Conservation (phyloP, 2,113 vertebrate species). For the Syngnathoides biaculeatus region DNA sequence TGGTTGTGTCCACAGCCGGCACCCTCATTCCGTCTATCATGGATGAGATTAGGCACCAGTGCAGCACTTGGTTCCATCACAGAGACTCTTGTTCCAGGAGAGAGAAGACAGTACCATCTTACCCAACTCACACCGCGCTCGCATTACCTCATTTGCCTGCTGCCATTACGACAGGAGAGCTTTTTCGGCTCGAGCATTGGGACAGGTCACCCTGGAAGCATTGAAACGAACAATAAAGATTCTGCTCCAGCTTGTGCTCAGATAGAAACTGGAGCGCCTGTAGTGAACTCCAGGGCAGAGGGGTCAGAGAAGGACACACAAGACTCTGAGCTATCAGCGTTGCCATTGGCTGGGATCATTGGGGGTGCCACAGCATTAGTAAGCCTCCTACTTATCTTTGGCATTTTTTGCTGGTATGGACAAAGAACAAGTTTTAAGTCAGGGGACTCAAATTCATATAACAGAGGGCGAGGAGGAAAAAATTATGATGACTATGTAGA, state of each 20-base stretch:
- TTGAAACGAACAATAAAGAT: conserved; percentile 78
- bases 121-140: conserved; percentile 85
- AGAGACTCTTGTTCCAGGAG: conserved; percentile 88
- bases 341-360: conserved; percentile 87
- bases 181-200: conserved; percentile 59
- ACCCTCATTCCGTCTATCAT: conserved; percentile 86
- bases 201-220: conserved; percentile 57
- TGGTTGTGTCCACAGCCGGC: conserved; percentile 78
- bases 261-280: conserved; percentile 80
- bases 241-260: conserved; percentile 84
- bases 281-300: conserved; percentile 66
- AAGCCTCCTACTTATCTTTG: conserved; percentile 84
- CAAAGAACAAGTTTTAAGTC: conserved; percentile 83
- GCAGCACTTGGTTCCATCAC: conserved; percentile 86
- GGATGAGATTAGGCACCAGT: conserved; percentile 85
- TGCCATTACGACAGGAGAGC: conserved; percentile 76
- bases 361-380: conserved; percentile 85
- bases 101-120: conserved; percentile 86
- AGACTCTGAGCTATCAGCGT: conserved; percentile 78
- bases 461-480: conserved; percentile 72
- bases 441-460: conserved; percentile 71
- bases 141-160: conserved; percentile 87
- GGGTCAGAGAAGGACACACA: conserved; percentile 75
- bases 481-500: conserved; percentile 88
- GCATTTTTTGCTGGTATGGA: conserved; percentile 87